Evolutionary conservation across 2,113 vertebrate genomes (phyloP), one percentile per base, ranked within the genome.

Genomic region (Spheniscus mendiculus): DNA sequence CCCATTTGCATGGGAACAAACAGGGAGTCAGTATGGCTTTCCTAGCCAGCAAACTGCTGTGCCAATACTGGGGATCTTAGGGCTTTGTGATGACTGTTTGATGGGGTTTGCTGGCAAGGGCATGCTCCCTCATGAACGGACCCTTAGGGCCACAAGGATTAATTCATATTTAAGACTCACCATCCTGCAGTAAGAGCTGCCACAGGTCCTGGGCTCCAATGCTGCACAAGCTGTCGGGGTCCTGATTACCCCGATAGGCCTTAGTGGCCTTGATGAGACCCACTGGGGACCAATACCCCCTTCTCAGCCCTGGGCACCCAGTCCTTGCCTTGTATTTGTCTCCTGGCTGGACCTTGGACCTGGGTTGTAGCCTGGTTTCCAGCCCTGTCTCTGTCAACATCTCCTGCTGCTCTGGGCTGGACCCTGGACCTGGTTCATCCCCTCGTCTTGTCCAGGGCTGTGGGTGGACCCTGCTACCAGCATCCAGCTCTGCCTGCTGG

Each of bases 211-310:
- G 36, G 30, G 56, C 27, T 83, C 53, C 62, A n/a, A 44, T 18
- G 16, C 63, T 45, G 19, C 17, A 80, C 38, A 21, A 86, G 49
- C 23, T 69, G n/a, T 56, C 5, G 1, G 30, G 49, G 21, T 83
- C 27, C 26, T 74, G n/a, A 67, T 8, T 29, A 27, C 22, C 5
- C 11, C 2, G 0, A 5, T 1, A 62, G 15, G 12, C 29, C 27
- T 45, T 4, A 40, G 12, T 7, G 22, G 25, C 8, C 21, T 32
- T 0, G 0, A 2, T 7, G 32, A 91, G 29, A 59, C 15, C 11
- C 70, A 71, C 2, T 2, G 17, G n/a, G 27, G 27, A 74, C 27
- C 5, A 47, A 58, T 5, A 62, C 3, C 10, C 21, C n/a, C n/a
- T 73, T 22, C 30, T 22, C 11, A 36, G 53, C 42, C 20, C 26